Percentiles rank a stretch among this genome's conserved stretches.
Conservation (phyloP, 2,888 invertebrate genomes). For the Notodromas monacha region DNA sequence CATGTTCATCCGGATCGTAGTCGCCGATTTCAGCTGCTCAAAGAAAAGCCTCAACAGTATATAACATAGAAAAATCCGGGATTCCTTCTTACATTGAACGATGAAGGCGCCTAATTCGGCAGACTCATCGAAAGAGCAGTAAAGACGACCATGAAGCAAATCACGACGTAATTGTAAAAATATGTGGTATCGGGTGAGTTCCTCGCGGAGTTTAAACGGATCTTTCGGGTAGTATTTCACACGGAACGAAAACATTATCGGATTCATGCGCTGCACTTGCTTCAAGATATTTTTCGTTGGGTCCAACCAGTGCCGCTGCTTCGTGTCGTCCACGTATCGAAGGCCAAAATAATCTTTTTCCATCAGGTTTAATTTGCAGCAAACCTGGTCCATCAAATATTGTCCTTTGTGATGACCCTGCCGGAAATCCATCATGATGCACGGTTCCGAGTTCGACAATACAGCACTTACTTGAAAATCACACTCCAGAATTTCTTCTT, state of each 20-base stretch:
- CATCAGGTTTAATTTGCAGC: slow-evolving; percentile 54
- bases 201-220: slow-evolving; percentile 63
- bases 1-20: slow-evolving; percentile 51
- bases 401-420: slow-evolving; percentile 64
- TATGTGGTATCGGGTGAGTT: slow-evolving; percentile 74
- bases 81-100: slow-evolving; percentile 39
- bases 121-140: slow-evolving; percentile 61
- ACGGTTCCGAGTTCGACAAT: too few species aligned
- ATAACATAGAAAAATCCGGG: slow-evolving; percentile 2
- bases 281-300: slow-evolving; percentile 57
- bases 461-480: slow-evolving; percentile 4
- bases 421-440: too few species aligned
- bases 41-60: background rate
- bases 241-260: slow-evolving; percentile 71
- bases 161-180: slow-evolving; percentile 76
- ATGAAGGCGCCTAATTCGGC: slow-evolving; percentile 64
- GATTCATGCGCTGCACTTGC: slow-evolving; percentile 50
- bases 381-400: slow-evolving; percentile 58
- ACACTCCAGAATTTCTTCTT: slow-evolving; percentile 1
- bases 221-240: slow-evolving; percentile 93
- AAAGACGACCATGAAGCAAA: slow-evolving; percentile 66
- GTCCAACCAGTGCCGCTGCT: slow-evolving; percentile 83
- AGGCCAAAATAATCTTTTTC: slow-evolving; percentile 84
- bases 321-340: slow-evolving; percentile 54
- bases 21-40: slow-evolving; percentile 68